Evolutionary conservation across 2,888 invertebrate species (phyloP), one percentile per base, ranked within the genome.

Genomic region (Papilio elwesi): DNA sequence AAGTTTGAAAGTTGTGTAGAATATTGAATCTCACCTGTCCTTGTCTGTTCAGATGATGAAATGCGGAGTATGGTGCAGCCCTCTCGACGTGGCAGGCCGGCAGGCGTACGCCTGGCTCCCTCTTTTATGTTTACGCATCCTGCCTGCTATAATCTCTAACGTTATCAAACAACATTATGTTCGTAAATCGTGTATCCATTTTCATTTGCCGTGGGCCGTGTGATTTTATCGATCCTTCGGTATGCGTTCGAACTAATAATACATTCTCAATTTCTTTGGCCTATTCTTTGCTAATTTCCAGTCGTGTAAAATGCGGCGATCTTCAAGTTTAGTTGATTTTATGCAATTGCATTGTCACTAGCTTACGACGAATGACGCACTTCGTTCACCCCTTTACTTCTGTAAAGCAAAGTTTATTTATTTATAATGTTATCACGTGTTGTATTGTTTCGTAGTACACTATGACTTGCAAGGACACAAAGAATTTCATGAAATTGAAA

Each of bases 111-210:
- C 93, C 93, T 89, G 90, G 83, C 87, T 88, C 84, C 87, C 89
- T 89, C 87, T 90, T 87, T 93, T 93, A 88, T 92, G 91, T 85
- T 93, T 93, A 94, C 94, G 93, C 94, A 94, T 94, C 83, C 87
- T 93, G 92, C 85, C 88, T 88, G 79, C 85, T 86, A 87, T 86
- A 87, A 83, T 88, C 83, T 86, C 86, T 89, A 86, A 85, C 87
- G 87, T 86, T 88, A 87, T 85, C 86, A 89, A 92, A 91, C 88
- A 89, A 87, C 87, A 85, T 87, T 83, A 83, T 88, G 85, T 82
- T 87, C 85, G 87, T 79, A 87, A 90, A 90, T 92, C 93, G 91
- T 87, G 87, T 87, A 91, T 93, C 93, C 93, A 93, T 93, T 92
- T 92, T 86, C 90, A 89, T 87, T 86, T 83, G 93, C 93, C 92